Base-by-base conservation (phyloP, 2,797 vertebrate genomes). In the Babyrousa celebensis region DNA sequence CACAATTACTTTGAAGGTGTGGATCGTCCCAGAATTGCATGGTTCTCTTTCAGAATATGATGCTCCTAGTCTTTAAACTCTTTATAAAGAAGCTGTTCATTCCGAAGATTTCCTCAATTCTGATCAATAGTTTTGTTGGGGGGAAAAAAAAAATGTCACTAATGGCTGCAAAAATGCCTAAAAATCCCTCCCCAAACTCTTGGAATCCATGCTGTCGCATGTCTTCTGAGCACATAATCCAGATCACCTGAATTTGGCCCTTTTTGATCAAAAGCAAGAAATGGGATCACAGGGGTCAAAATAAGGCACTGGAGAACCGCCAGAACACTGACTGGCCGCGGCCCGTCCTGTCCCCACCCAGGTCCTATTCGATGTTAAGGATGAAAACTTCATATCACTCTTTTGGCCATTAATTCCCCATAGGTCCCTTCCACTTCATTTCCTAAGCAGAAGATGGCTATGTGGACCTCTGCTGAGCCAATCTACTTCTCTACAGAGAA, bases 401-500 rank as follows among this genome's bases (percentile, higher is more conserved):
- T 84, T 72, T 71, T 18, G 12, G 10, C 7, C 74, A 58, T 52
- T 79, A 58, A 32, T 25, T 62, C 43, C n/a, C 4, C n/a, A 10
- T 9, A 75, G 56, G 29, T 27, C 36, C 25, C 23, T 72, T 0
- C 29, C 29, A 92, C 70, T 96, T 82, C 7, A 23, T 80, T 91
- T 89, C 18, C 58, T 72, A 52, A 86, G 62, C 20, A 84, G 78
- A 80, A 77, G 7, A 20, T 71, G n/a, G 29, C 1, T 71, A 6
- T 60, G 18, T 52, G 29, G 20, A 78, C 17, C 29, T 72, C 32
- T 36, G 67, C 14, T 4, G 72, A 87, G 21, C n/a, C 36, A 85
- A n/a, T 11, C 32, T 82, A 65, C 78, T 95, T 88, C 56, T 88
- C 20, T 48, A 79, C 7, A n/a, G 62, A 74, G n/a, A 87, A 70